Evolutionary conservation across 2,113 vertebrate genomes (phyloP).

Genomic region (Nicator chloris): DNA sequence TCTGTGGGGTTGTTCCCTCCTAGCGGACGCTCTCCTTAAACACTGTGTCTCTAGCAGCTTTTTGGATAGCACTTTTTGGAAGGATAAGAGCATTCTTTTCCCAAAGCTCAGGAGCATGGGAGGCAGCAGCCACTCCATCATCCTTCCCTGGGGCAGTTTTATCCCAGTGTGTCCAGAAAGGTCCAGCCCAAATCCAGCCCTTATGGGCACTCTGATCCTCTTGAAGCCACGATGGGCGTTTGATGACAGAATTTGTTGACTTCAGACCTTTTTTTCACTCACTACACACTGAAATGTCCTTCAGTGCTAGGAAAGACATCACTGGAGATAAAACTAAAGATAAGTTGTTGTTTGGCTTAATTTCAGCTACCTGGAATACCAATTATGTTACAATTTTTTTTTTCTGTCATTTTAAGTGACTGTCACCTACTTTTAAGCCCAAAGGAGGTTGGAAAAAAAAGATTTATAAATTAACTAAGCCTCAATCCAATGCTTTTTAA

Average conservation of each 20-base stretch:
- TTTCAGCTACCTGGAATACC: not conserved
- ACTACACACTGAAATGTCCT: not conserved
- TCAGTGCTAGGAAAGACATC: not conserved
- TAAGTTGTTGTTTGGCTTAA: not conserved
- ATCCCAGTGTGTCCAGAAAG: not conserved
- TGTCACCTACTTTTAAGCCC: not conserved
- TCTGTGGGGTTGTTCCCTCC: not conserved
- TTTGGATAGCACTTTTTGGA: not conserved
- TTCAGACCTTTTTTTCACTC: not conserved
- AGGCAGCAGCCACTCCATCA: not conserved
- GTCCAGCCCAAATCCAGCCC: not conserved
- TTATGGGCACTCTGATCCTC: not conserved
- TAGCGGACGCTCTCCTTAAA: not conserved
- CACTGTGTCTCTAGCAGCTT: not conserved
- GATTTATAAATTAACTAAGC: not conserved
- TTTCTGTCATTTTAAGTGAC: not conserved
- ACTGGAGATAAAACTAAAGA: not conserved
- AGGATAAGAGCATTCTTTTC: not conserved
- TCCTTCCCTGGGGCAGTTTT: not conserved
- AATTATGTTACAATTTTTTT: not conserved
- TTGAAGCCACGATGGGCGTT: accelerated
- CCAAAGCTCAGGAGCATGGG: not conserved
- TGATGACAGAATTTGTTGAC: not conserved
- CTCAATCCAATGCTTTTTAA: not conserved
- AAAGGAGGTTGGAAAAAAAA: not conserved